These are phyloP conservation scores for Marmota monax DNA, from an alignment of 2,113 vertebrate species.

Conservation along the genomic window DNA sequence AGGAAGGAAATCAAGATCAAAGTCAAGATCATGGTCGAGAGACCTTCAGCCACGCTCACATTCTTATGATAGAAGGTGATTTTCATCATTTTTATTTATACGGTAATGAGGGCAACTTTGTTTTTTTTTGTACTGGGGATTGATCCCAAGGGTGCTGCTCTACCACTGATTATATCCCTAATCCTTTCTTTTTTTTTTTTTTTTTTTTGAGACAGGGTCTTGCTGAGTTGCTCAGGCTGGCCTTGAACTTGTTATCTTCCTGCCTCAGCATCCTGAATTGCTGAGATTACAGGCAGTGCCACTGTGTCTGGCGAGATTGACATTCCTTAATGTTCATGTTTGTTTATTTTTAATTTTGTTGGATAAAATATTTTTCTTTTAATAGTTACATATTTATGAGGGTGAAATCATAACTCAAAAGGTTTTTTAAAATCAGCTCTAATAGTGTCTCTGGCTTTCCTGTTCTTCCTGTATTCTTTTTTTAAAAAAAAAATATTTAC, in stretches of 20 bases:
- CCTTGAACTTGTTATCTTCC: too few relatives aligned
- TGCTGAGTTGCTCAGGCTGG: too few relatives aligned
- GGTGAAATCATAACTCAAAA: not conserved
- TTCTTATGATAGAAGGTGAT: conserved; percentile 91
- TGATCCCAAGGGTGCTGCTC: too few relatives aligned
- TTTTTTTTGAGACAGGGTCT: too few relatives aligned
- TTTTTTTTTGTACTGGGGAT: too few relatives aligned
- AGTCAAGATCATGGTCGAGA: conserved; percentile 90
- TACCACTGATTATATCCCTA: too few relatives aligned
- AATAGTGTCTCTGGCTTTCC: not conserved
- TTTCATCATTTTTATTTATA: accelerated
- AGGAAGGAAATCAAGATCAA: conserved; percentile 92
- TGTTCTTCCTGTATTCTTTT: not conserved
- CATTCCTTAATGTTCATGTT: not conserved
- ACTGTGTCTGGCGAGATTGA: not conserved
- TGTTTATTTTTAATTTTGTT: conserved; percentile 65
- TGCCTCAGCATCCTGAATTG: too few relatives aligned
- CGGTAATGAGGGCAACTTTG: not conserved
- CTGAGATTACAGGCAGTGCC: too few relatives aligned
- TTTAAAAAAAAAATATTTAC: too few relatives aligned
- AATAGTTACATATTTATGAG: conserved; percentile 20
- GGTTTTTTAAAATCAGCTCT: not conserved
- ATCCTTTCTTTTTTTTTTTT: too few relatives aligned
- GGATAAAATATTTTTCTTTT: conserved; percentile 49
- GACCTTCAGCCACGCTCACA: conserved; percentile 88